Conservation (phyloP, 2,888 invertebrate genomes). For the Orchesellides sinensis region DNA sequence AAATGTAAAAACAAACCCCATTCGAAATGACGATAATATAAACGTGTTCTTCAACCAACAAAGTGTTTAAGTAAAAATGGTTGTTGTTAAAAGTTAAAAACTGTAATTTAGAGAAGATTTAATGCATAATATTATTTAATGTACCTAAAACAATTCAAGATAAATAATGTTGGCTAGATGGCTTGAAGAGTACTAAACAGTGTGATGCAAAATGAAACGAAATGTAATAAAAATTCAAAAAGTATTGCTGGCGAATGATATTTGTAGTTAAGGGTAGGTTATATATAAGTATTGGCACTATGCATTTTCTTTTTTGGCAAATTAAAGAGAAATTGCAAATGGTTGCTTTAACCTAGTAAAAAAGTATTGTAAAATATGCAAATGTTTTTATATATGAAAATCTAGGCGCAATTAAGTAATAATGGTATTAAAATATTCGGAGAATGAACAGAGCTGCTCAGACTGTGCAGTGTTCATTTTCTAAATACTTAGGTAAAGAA, state of each 20-base stretch:
- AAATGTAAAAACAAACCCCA: background rate
- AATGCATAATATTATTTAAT: background rate
- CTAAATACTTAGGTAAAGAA: background rate
- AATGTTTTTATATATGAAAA: background rate
- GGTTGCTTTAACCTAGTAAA: background rate
- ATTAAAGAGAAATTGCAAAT: too few relatives aligned
- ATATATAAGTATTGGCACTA: background rate
- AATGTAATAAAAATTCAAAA: background rate
- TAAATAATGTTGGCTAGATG: background rate
- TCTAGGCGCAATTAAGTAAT: background rate
- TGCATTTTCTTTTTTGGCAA: too few relatives aligned
- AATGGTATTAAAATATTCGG: background rate
- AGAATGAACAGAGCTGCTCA: too few relatives aligned
- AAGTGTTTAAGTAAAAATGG: too few relatives aligned
- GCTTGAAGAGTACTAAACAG: background rate
- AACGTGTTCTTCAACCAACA: too few relatives aligned
- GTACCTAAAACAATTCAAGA: background rate
- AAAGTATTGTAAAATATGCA: background rate
- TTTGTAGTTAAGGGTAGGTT: background rate
- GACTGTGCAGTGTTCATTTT: conserved; percentile 31
- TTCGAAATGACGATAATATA: background rate
- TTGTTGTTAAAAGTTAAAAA: too few relatives aligned
- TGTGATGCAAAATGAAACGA: conserved; percentile 12
- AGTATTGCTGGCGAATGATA: background rate
- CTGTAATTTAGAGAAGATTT: background rate